Conservation (phyloP, 2,888 invertebrate species). For the Pinctada fucata region DNA sequence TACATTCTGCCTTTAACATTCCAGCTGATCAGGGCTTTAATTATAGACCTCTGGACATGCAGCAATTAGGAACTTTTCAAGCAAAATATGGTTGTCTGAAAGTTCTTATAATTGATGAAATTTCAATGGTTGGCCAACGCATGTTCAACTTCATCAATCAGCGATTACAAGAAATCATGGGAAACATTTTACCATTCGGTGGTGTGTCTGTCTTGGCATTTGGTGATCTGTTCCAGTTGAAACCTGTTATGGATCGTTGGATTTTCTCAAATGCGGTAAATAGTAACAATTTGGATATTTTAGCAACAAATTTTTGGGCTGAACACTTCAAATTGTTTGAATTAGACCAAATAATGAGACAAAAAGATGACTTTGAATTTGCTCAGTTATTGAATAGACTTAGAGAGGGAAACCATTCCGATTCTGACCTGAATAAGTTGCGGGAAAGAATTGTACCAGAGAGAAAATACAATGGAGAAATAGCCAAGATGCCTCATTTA, state of each 20-base stretch:
- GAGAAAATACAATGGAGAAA: not conserved
- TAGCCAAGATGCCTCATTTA: slow-evolving; percentile 7
- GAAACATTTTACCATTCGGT: slow-evolving; percentile 42
- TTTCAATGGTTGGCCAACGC: slow-evolving; percentile 50
- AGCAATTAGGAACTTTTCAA: slow-evolving; percentile 40
- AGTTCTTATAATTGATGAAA: slow-evolving; percentile 53
- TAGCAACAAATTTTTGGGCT: slow-evolving; percentile 45
- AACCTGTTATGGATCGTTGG: slow-evolving; percentile 51
- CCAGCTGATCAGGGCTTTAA: slow-evolving; percentile 43
- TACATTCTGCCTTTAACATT: slow-evolving; percentile 46
- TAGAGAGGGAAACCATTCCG: slow-evolving; percentile 43
- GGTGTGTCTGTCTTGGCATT: slow-evolving; percentile 46
- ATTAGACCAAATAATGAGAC: slow-evolving; percentile 47
- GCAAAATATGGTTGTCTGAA: slow-evolving; percentile 34
- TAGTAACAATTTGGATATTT: slow-evolving; percentile 3
- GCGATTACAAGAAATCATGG: slow-evolving; percentile 47
- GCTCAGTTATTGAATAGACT: slow-evolving; percentile 47
- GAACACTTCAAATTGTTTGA: slow-evolving; percentile 48
- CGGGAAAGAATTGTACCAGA: slow-evolving; percentile 14
- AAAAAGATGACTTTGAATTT: slow-evolving; percentile 48
- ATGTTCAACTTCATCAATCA: slow-evolving; percentile 51
- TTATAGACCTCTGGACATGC: slow-evolving; percentile 46
- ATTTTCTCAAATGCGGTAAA: slow-evolving; percentile 37
- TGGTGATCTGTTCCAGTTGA: slow-evolving; percentile 47
- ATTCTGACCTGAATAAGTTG: slow-evolving; percentile 37